These are phyloP conservation scores for Rhamphomyia laevipes DNA, from an alignment of 2,888 invertebrate species.

Conservation along the genomic window DNA sequence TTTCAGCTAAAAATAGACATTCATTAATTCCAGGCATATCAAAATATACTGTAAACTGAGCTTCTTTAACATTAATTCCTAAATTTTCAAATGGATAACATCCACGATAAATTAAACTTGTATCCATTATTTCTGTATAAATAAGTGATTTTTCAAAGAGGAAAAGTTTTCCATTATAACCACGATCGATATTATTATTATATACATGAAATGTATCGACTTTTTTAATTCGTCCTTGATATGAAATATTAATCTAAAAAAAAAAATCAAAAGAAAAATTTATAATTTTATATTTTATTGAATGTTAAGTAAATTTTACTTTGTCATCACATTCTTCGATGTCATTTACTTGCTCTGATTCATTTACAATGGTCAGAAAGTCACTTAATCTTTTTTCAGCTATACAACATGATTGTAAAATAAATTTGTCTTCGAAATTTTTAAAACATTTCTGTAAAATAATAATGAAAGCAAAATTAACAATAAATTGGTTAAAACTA, in stretches of 20 bases:
- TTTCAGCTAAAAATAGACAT: constrained; percentile 25
- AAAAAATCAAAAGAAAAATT: neutral
- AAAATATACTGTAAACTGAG: constrained; percentile 31
- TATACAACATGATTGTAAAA: constrained; percentile 34
- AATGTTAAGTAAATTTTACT: constrained; percentile 16
- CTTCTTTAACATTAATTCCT: constrained; percentile 28
- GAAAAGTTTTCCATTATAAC: constrained; percentile 32
- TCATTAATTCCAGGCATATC: constrained; percentile 33
- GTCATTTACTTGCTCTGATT: constrained; percentile 33
- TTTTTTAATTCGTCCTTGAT: constrained; percentile 36
- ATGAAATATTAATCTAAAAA: constrained; percentile 32
- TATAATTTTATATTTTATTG: neutral
- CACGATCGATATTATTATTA: constrained; percentile 29
- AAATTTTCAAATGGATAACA: constrained; percentile 34
- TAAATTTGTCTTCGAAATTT: constrained; percentile 31
- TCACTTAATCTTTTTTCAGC: constrained; percentile 33
- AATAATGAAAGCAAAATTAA: no score
- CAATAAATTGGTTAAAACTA: no score
- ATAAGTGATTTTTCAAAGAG: constrained; percentile 36
- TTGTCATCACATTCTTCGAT: constrained; percentile 32
- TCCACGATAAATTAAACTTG: constrained; percentile 31
- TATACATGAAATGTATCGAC: constrained; percentile 31
- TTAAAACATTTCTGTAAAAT: constrained; percentile 28
- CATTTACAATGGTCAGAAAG: constrained; percentile 31
- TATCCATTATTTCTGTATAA: constrained; percentile 35